Evolutionary conservation across 2,888 invertebrate genomes (phyloP).

Genomic region (Pandemis corylana): DNA sequence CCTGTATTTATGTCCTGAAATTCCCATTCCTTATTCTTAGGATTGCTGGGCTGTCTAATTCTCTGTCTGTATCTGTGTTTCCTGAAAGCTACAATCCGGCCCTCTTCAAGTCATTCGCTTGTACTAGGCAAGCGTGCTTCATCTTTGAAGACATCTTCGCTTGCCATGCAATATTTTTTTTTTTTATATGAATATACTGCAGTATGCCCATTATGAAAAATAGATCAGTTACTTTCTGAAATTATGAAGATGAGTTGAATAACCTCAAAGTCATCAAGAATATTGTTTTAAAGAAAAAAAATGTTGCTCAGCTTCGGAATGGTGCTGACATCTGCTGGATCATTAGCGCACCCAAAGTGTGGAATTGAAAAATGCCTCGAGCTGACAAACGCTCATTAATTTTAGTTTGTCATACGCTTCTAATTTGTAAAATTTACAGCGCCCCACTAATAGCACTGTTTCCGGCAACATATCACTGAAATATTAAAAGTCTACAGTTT

Average conservation of each 20-base stretch:
- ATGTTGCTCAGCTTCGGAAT: constrained; percentile 58
- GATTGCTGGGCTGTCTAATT: too few species aligned
- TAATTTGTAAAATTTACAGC: constrained; percentile 82
- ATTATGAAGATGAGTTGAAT: constrained; percentile 8
- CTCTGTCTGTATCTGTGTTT: too few species aligned
- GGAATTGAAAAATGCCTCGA: constrained; percentile 68
- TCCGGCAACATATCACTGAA: constrained; percentile 76
- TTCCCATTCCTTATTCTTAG: too few species aligned
- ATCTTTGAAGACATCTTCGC: too few species aligned
- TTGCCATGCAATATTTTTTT: too few species aligned
- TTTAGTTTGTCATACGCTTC: constrained; percentile 80
- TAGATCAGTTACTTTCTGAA: neutral
- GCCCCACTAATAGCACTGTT: constrained; percentile 72
- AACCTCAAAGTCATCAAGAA: constrained; percentile 6
- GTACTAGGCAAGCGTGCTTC: too few species aligned
- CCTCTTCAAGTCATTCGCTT: too few species aligned
- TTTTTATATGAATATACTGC: too few species aligned
- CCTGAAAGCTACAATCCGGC: too few species aligned
- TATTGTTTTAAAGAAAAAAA: constrained; percentile 33
- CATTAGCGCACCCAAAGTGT: constrained; percentile 67
- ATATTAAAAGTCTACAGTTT: constrained; percentile 66
- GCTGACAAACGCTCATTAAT: constrained; percentile 74
- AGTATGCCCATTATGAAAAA: too few species aligned
- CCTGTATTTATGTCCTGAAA: too few species aligned
- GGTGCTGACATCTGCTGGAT: constrained; percentile 74